Base-by-base conservation (phyloP, 2,888 invertebrate species). In the Pasiphila rectangulata region DNA sequence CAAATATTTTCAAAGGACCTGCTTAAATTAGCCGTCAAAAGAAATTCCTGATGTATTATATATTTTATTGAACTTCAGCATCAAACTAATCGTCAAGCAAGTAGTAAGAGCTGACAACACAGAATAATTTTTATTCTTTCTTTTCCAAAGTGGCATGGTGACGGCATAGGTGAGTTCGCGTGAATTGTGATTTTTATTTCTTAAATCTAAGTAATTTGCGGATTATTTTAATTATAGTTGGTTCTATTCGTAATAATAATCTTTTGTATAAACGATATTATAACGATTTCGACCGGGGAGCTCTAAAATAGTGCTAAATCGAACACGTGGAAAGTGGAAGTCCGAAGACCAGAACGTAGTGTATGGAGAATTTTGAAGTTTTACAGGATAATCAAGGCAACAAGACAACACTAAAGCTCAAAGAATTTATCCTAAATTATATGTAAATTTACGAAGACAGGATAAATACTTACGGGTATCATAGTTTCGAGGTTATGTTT, bases 131-230 rank as follows among this genome's bases (percentile, higher is more conserved):
- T 23, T 32, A n/a, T 39, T 64, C 25, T 17, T 81, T 79, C 82
- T 82, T 86, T 88, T 86, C 82, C 80, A 82, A 75, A 79, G 83
- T 86, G 75, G 85, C 83, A 88, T 88, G 88, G 88, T 88, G 86
- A 76, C 83, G 80, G 84, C 73, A 62, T 85, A 81, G 87, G 87
- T 87, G 79, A 87, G 87, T 79, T 72, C 53, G 56, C 53, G 34
- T 57, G 57, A 63, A 67, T 69, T 68, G 64, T 67, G 57, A 54
- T 71, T 66, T 71, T 64, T 61, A 65, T 69, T 64, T 13, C 35
- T 42, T 61, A 59, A 63, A 62, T 59, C 50, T 61, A 58, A 59
- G 58, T 43, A 64, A 57, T 69, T 63, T 35, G 45, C 44, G 9
- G 27, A 39, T 41, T 52, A 13, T 46, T 53, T 44, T 19, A 49